phyloP scores from a whole-genome alignment of 2,113 vertebrate species.

The Hemiprocne comata region DNA sequence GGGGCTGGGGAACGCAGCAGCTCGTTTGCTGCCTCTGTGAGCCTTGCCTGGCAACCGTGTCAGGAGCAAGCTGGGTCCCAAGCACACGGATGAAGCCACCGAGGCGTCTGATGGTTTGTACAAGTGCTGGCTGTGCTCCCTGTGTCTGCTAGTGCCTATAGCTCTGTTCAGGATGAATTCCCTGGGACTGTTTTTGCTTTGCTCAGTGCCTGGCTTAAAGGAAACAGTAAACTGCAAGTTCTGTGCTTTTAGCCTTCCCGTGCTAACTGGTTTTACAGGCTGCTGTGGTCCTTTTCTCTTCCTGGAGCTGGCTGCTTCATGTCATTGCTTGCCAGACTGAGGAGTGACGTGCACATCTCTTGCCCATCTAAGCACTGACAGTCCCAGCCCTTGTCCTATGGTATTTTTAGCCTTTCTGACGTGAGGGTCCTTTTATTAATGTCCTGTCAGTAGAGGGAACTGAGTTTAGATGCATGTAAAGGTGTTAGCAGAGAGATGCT shows the following conservation, averaged over 20 bases:
- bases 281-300: background rate
- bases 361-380: background rate
- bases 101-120: background rate
- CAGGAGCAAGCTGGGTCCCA: accelerated
- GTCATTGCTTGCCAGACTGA: background rate
- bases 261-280: background rate
- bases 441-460: background rate
- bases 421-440: background rate
- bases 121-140: accelerated
- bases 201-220: background rate
- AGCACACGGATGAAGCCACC: accelerated
- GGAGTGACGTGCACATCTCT: background rate
- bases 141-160: accelerated
- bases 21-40: accelerated
- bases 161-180: background rate
- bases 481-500: background rate
- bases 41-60: accelerated
- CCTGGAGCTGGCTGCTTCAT: background rate
- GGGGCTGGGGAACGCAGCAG: accelerated
- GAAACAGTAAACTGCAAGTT: background rate
- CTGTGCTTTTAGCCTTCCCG: accelerated
- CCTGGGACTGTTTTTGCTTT: background rate
- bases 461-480: background rate
- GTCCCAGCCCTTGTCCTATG: background rate
- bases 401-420: background rate